phyloP scores from a whole-genome alignment of 2,797 vertebrate genomes.

The Gambusia yucatana region DNA sequence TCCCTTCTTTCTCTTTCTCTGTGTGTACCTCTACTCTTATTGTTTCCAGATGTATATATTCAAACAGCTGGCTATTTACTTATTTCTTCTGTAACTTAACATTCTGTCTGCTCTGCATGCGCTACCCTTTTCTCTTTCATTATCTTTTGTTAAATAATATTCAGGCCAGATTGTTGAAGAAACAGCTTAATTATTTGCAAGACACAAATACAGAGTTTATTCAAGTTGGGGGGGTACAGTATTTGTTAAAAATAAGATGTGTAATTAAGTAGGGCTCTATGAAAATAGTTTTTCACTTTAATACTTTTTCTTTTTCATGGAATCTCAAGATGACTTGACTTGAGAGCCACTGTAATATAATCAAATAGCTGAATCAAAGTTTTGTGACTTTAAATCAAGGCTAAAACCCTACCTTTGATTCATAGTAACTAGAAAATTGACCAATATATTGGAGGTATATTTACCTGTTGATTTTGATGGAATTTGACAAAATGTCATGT shows the following conservation, averaged over 20 bases:
- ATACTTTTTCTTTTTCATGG: background rate
- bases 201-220: background rate
- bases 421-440: too few species aligned
- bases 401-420: too few species aligned
- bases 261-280: background rate
- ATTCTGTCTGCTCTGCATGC: background rate
- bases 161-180: background rate
- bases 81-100: background rate
- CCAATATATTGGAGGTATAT: too few species aligned
- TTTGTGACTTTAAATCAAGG: background rate
- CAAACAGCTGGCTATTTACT: slow-evolving; percentile 14
- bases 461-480: too few species aligned
- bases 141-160: background rate
- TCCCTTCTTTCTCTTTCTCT: slow-evolving; percentile 44
- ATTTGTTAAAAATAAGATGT: background rate
- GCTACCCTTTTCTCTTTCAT: background rate
- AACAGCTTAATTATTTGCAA: background rate
- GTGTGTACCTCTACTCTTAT: slow-evolving; percentile 55
- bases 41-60: slow-evolving; percentile 31
- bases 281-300: background rate
- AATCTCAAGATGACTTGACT: background rate
- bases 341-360: background rate
- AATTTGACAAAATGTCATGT: too few species aligned
- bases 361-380: background rate
- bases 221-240: background rate